Evolutionary conservation across 2,113 vertebrate species (phyloP).

Genomic region (Rhegmatorhina hoffmannsi): DNA sequence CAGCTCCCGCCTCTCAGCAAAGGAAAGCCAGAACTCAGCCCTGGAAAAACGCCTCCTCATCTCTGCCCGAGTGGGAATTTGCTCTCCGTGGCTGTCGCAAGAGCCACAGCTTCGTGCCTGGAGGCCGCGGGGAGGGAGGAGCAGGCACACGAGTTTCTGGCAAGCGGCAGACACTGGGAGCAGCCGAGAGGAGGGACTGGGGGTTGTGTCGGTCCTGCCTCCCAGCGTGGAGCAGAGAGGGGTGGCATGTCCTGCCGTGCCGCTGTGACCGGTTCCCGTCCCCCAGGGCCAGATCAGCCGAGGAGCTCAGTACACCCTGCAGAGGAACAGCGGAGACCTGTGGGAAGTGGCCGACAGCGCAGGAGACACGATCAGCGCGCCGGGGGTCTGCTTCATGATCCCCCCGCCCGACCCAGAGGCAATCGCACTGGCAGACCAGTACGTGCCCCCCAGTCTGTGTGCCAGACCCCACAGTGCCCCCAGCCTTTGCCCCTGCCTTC

Average conservation of each 20-base stretch:
- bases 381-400: slow-evolving; percentile 90
- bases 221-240: fast-evolving
- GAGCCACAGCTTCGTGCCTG: background rate
- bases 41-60: background rate
- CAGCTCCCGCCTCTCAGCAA: background rate
- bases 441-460: background rate
- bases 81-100: background rate
- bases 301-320: slow-evolving; percentile 87
- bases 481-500: background rate
- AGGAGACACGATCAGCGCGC: slow-evolving; percentile 79
- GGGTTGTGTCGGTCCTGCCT: background rate
- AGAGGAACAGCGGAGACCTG: slow-evolving; percentile 78
- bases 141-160: background rate
- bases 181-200: background rate
- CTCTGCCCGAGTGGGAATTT: background rate
- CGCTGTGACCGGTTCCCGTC: background rate
- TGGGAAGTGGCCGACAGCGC: slow-evolving; percentile 89
- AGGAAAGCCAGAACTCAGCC: background rate
- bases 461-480: fast-evolving
- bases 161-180: background rate
- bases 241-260: background rate
- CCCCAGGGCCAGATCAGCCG: slow-evolving; percentile 85
- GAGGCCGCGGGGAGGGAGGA: background rate
- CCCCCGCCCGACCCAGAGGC: slow-evolving; percentile 89
- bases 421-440: slow-evolving; percentile 84